Evolutionary conservation across 2,113 vertebrate genomes (phyloP).

Genomic region (Serinus canaria): DNA sequence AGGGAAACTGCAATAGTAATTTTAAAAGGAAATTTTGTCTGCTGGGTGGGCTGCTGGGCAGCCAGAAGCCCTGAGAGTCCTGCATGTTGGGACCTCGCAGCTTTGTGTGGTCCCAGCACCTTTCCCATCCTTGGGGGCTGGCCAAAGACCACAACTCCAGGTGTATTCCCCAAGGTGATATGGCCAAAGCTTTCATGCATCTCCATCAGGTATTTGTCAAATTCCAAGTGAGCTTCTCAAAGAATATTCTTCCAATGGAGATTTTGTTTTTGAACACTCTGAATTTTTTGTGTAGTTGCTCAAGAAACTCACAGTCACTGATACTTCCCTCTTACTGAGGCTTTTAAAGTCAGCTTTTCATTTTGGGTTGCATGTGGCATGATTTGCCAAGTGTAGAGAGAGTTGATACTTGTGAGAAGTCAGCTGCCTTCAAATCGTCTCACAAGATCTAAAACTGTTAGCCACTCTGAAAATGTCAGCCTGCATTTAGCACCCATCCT

Average conservation of each 20-base stretch:
- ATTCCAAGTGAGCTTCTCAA: neutral
- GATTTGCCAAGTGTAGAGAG: neutral
- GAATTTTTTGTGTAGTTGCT: neutral
- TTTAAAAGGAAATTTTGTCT: neutral
- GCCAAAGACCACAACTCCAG: neutral
- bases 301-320: neutral
- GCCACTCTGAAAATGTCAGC: neutral
- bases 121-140: neutral
- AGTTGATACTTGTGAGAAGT: neutral
- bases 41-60: neutral
- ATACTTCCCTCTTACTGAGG: neutral
- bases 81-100: fast-evolving
- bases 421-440: neutral
- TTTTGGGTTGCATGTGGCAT: neutral
- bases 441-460: neutral
- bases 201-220: neutral
- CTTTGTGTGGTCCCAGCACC: neutral
- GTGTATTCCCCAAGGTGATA: neutral
- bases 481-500: neutral
- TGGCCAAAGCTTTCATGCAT: neutral
- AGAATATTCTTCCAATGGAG: neutral
- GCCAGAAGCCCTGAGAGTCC: neutral
- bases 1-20: neutral
- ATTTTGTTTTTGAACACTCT: neutral
- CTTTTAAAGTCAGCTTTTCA: neutral